phyloP scores from a whole-genome alignment of 1,140 invertebrate genomes.

The Scylla paramamosain region DNA sequence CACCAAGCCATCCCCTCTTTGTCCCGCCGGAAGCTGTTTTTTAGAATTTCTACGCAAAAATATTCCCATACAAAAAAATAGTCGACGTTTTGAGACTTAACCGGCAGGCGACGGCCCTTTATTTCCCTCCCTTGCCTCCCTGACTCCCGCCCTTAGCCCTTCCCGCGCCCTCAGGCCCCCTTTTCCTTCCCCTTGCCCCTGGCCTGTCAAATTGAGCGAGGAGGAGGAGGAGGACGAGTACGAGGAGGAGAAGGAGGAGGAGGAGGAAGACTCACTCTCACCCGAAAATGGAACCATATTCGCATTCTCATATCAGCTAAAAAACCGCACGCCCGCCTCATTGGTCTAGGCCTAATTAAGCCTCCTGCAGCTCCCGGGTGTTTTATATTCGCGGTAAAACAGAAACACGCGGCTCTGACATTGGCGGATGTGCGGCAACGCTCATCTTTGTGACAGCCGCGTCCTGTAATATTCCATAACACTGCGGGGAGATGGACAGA shows the following conservation, averaged over 20 bases:
- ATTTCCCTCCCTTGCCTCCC: background rate
- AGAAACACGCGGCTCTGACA: background rate
- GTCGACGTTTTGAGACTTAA: background rate
- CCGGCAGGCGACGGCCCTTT: background rate
- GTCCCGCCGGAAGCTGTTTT: conserved; percentile 27
- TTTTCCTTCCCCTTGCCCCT: too few species aligned
- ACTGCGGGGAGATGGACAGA: too few species aligned
- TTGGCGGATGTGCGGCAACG: too few species aligned
- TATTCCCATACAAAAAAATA: conserved; percentile 29
- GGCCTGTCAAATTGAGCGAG: background rate
- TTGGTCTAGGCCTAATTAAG: too few species aligned
- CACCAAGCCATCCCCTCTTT: conserved; percentile 43
- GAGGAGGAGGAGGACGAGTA: background rate
- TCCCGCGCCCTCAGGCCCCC: background rate
- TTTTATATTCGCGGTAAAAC: background rate
- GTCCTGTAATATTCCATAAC: too few species aligned
- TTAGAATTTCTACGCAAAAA: conserved; percentile 4
- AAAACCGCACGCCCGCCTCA: too few species aligned
- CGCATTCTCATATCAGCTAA: too few species aligned
- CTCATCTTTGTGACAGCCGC: too few species aligned
- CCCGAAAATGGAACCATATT: too few species aligned
- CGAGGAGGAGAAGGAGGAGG: background rate
- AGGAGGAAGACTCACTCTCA: background rate
- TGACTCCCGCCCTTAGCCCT: background rate
- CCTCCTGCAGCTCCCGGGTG: background rate